Base-by-base conservation (phyloP, 2,888 invertebrate species). In the Exephanes ischioxanthus region DNA sequence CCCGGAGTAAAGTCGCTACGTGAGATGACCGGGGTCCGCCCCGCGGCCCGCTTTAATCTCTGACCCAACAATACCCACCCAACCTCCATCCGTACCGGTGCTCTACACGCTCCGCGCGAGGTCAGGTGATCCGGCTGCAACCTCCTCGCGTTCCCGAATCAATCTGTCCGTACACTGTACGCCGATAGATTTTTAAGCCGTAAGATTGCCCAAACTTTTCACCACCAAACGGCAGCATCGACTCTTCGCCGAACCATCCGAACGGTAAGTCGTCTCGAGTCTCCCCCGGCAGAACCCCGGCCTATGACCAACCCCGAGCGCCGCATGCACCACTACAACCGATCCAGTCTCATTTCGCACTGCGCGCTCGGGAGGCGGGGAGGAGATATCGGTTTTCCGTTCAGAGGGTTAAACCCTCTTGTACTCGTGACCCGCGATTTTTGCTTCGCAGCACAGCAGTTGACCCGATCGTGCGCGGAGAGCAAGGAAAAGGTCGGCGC, bases 121-220 rank as follows among this genome's bases (percentile, higher is more conserved):
- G 26, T 45, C 61, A 37, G 75, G 48, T 76, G 75, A 76, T 14
- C 48, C 16, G 75, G 9, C 11, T 61, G 61, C 61, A 61, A 61
- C n/a, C 75, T 51, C 63, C 63, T 58, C 75, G 30, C 51, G 66
- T 58, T 48, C 48, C 61, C 72, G 79, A 79, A 83, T 83, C 83
- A 83, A 83, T 79, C 79, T 83, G 83, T 79, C 68, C 73, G 26
- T 45, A 79, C 78, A 76, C 67, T 22, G 71, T 79, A 83, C 83
- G 83, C 76, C 85, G 81, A 89, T 89, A 89, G 88, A 89, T 89
- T 89, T 89, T 88, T 87, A 88, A 89, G 84, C 86, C 79, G 68
- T 79, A 84, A 87, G 83, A 88, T 85, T 83, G 81, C 45, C 55
- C 77, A 85, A 89, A 89, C 84, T 89, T 88, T 88, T 53, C 63